Conservation (phyloP, 2,797 vertebrate species). For the Zenarchopterus dispar region DNA sequence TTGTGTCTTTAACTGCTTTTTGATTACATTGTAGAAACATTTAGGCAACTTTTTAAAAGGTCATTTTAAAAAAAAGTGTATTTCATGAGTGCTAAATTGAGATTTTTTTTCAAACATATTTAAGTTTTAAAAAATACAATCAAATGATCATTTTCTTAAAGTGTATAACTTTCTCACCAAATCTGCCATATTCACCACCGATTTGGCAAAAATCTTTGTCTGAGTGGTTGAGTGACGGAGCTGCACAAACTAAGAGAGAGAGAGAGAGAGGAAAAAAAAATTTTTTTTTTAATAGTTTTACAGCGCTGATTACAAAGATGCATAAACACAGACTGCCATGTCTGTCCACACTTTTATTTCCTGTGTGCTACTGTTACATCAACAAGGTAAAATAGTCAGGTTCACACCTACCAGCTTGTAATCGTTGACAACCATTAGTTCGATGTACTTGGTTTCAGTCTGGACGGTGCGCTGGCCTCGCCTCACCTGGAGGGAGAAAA, state of each 20-base stretch:
- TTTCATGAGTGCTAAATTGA: too few relatives aligned
- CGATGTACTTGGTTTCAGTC: slow-evolving; percentile 97
- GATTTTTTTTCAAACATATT: too few relatives aligned
- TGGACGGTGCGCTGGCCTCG: slow-evolving; percentile 89
- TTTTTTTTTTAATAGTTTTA: not conserved
- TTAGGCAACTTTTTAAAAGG: too few relatives aligned
- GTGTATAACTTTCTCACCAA: slow-evolving; percentile 78
- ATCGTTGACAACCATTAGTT: slow-evolving; percentile 95
- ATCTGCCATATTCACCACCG: slow-evolving; percentile 96
- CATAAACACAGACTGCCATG: too few relatives aligned
- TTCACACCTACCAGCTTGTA: slow-evolving; percentile 86
- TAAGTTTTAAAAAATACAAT: too few relatives aligned
- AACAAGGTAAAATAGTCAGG: not conserved
- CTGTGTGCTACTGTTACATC: too few relatives aligned
- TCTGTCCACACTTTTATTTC: too few relatives aligned
- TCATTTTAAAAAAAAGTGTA: too few relatives aligned
- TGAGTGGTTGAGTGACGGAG: slow-evolving; percentile 86
- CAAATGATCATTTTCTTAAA: too few relatives aligned
- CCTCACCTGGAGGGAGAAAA: slow-evolving; percentile 82
- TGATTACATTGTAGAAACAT: too few relatives aligned
- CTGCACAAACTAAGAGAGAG: slow-evolving; percentile 86
- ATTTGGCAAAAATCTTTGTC: slow-evolving; percentile 96
- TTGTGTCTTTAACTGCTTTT: too few relatives aligned
- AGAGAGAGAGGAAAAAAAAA: not conserved
- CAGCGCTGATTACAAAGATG: not conserved